Conservation (phyloP, 2,888 invertebrate species). For the Carpatolechia fugitivella region DNA sequence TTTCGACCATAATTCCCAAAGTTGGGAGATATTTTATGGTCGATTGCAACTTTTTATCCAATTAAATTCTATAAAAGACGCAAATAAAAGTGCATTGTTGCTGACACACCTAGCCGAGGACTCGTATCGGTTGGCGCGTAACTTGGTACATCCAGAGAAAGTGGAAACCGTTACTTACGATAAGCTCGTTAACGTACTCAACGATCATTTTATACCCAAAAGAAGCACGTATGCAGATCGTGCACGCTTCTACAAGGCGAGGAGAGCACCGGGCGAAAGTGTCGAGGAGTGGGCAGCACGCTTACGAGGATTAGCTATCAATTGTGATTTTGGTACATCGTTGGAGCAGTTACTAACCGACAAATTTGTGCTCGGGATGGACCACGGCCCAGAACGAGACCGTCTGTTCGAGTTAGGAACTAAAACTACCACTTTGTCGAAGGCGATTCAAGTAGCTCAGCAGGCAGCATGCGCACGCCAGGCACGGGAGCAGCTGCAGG, state of each 20-base stretch:
- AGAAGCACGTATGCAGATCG: slow-evolving; percentile 21
- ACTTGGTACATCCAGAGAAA: slow-evolving; percentile 21
- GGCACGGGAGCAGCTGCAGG: slow-evolving; percentile 10
- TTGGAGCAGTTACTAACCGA: slow-evolving; percentile 22
- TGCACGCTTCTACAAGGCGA: slow-evolving; percentile 20
- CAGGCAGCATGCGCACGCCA: slow-evolving; percentile 10
- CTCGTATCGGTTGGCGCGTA: slow-evolving; percentile 17
- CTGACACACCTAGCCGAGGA: slow-evolving; percentile 8
- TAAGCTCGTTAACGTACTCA: slow-evolving; percentile 19
- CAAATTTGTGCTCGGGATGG: slow-evolving; percentile 25
- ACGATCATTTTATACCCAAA: slow-evolving; percentile 22
- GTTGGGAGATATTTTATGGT: slow-evolving; percentile 9
- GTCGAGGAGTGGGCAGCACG: slow-evolving; percentile 19
- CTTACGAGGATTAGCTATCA: slow-evolving; percentile 14
- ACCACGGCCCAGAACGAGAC: slow-evolving; percentile 20
- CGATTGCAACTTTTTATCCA: slow-evolving; percentile 6
- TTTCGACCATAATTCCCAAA: slow-evolving; percentile 12
- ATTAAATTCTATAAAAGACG: slow-evolving; percentile 8
- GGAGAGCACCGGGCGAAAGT: background rate
- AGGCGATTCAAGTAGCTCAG: slow-evolving; percentile 19
- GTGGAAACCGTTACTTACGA: slow-evolving; percentile 15
- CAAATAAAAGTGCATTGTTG: slow-evolving; percentile 3
- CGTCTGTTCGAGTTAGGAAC: slow-evolving; percentile 19
- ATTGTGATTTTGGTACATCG: slow-evolving; percentile 23
- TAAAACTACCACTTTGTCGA: slow-evolving; percentile 17